Evolutionary conservation across 2,113 vertebrate species (phyloP), one percentile per base, ranked within the genome.

Genomic region (Perca schrenkii): DNA sequence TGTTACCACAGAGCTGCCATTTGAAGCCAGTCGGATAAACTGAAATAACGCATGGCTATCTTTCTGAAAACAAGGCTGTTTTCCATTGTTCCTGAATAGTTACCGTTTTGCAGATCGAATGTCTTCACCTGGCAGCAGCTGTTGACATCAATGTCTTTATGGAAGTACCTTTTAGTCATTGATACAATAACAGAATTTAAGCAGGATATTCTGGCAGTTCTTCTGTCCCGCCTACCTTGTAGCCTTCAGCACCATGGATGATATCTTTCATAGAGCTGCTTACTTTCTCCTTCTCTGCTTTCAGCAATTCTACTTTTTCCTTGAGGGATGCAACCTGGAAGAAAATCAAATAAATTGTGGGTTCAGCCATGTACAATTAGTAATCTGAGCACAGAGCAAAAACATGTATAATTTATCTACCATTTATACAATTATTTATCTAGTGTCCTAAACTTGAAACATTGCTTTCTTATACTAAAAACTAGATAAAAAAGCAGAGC

Each of bases 161-260:
- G 65, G 46, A 53, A 54, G 34, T 56, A n/a, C 11, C 13, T 31
- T 57, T 28, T 56, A 21, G 8, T 60, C 8, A 1, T 17, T 0
- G 52, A 50, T 40, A 63, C 10, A 13, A 57, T 75, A 16, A 54
- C 15, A 66, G 46, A 80, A 61, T 0, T 36, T 19, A 3, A 74
- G 15, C 43, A 68, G n/a, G n/a, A 58, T 19, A n/a, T 57, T 57
- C n/a, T 61, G 13, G 10, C 21, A 13, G 34, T 6, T 56, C 54
- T 8, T 49, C 40, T n/a, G 0, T 56, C 19, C 22, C 2, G 82
- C 54, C 64, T 95, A 99, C 98, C 97, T 98, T 99, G 90, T 98
- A 99, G 86, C 95, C 96, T 91, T 99, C 98, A 78, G 98, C 97
- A 61, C 96, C 95, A 22, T 98, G 97, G 89, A 99, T 97, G 71